Evolutionary conservation across 2,888 invertebrate genomes (phyloP), one percentile per base, ranked within the genome.

Genomic region (Vanessa cardui): DNA sequence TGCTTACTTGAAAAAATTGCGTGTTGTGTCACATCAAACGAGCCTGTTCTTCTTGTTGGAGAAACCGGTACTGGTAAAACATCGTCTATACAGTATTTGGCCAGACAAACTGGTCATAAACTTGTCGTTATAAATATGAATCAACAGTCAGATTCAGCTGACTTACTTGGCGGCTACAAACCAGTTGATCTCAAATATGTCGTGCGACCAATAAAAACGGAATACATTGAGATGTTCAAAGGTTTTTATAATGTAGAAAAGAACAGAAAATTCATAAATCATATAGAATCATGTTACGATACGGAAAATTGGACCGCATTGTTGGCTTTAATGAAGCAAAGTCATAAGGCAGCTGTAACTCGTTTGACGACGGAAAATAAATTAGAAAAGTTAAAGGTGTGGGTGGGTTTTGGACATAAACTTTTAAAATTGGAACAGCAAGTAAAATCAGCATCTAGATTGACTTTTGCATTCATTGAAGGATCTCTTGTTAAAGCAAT

Each of bases 61-160:
- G 99, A 99, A 91, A 99, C 99, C 0, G 99, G 99, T 58, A 99
- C 98, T 0, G 99, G 99, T 0, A 99, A 99, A 93, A 99, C 99
- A 0, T 97, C 98, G 0, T 95, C 97, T 0, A 95, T 99, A 1
- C 99, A 99, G 83, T 98, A 97, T 86, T 91, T 99, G 64, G 97
- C 99, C 0, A 94, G 95, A 70, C 95, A 96, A 73, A 95, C 97
- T 0, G 96, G 97, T 0, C 96, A 97, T 75, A 97, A 96, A 80
- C 92, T 99, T 44, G 94, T 97, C 44, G 99, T 99, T 0, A 97
- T 99, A 31, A 99, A 99, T 83, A 97, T 99, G 97, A 99, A 99
- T 83, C 99, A 99, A 82, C 99, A 99, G 83, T 99, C 98, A 58
- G 99, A 99, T 88, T 97, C 97, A 9, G 96, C 98, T 0, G 99